Percentiles rank a stretch among this genome's conserved stretches.
phyloP scores from a whole-genome alignment of 2,113 vertebrate species.

The Theristicus caerulescens region DNA sequence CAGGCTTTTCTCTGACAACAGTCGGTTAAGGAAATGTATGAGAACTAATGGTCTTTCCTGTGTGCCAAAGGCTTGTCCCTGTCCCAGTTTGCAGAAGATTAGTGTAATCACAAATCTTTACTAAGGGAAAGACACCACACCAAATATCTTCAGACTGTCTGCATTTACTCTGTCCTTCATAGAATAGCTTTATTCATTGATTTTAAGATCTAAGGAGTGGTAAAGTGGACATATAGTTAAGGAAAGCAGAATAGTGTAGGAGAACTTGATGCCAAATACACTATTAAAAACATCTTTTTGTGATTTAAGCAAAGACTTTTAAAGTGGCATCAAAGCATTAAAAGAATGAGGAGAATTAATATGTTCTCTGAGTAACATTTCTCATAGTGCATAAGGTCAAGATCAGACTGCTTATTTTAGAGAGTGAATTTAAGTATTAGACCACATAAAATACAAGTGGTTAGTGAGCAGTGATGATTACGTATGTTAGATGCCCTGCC shows the following conservation, averaged over 20 bases:
- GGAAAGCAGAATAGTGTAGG: not conserved
- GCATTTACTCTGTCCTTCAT: not conserved
- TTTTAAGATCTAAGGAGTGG: not conserved
- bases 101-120: not conserved
- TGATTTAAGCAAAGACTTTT: not conserved
- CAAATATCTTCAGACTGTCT: not conserved
- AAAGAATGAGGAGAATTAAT: not conserved
- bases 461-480: not conserved
- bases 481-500: not conserved
- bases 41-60: not conserved
- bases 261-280: not conserved
- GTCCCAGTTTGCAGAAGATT: not conserved
- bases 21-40: not conserved
- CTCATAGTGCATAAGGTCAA: not conserved
- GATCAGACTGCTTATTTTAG: not conserved
- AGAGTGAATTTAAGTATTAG: not conserved
- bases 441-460: not conserved
- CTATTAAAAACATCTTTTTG: not conserved
- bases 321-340: not conserved
- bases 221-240: not conserved
- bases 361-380: not conserved
- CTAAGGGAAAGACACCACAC: not conserved
- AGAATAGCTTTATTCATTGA: not conserved
- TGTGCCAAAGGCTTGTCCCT: not conserved
- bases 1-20: not conserved